These are phyloP conservation scores for Drosophila suzukii DNA, from an alignment of 1,140 invertebrate genomes.

Conservation along the genomic window DNA sequence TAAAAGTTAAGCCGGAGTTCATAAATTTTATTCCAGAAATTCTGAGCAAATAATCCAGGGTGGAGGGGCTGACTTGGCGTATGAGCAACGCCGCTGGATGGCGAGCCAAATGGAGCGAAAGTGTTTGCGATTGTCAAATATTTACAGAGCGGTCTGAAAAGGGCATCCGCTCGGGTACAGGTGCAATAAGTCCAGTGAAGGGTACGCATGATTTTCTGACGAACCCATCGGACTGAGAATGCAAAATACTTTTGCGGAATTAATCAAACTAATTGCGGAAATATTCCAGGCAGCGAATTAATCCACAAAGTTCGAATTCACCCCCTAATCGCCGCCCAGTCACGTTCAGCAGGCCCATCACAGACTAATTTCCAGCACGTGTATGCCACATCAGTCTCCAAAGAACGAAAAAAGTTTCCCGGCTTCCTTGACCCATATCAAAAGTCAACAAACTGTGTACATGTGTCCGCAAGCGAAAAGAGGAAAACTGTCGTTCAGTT, in stretches of 20 bases:
- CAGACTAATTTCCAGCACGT: conserved; percentile 58
- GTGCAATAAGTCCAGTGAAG: conserved; percentile 38
- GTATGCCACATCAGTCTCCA: conserved; percentile 36
- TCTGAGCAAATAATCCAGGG: not conserved
- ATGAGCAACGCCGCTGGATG: conserved; percentile 50
- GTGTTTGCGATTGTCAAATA: conserved; percentile 58
- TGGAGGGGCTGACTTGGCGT: conserved; percentile 26
- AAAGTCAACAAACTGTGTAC: conserved; percentile 53
- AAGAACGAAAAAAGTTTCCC: conserved; percentile 18
- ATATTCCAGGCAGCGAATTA: conserved; percentile 17
- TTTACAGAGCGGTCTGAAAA: conserved; percentile 19
- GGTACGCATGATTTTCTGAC: conserved; percentile 43
- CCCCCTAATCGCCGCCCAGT: conserved; percentile 31
- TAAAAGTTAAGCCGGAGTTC: conserved; percentile 59
- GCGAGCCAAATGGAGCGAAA: conserved; percentile 44
- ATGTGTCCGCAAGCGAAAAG: conserved; percentile 25
- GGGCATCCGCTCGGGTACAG: conserved; percentile 14
- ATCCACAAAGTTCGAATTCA: conserved; percentile 37
- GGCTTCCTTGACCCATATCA: conserved; percentile 46
- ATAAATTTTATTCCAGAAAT: conserved; percentile 61
- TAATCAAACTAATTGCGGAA: conserved; percentile 33
- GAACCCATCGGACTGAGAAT: conserved; percentile 1
- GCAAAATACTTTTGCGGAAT: conserved; percentile 9
- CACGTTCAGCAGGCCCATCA: conserved; percentile 20
- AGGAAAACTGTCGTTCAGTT: conserved; percentile 40